Evolutionary conservation across 1,140 invertebrate genomes (phyloP).

Genomic region (Augochlora pura): DNA sequence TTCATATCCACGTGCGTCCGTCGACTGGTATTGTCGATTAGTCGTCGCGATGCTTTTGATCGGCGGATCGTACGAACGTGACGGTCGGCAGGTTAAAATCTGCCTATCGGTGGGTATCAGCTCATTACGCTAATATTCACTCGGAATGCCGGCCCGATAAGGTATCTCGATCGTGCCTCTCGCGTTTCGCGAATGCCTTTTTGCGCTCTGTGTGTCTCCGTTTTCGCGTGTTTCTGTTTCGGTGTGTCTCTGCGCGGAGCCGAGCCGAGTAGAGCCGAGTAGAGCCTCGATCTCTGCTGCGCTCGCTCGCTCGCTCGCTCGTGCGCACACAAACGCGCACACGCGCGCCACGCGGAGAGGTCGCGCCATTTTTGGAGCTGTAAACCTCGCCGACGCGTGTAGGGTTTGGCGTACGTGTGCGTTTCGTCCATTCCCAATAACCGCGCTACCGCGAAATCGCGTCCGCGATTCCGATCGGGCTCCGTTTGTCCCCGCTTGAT

Average conservation of each 20-base stretch:
- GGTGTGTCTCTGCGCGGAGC: too few relatives aligned
- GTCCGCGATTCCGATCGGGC: conserved; percentile 26
- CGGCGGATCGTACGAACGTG: conserved; percentile 60
- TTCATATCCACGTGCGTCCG: conserved; percentile 19
- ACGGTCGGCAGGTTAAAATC: conserved; percentile 66
- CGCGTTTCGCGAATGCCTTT: conserved; percentile 60
- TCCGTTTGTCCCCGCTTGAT: neutral
- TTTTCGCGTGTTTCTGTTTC: too few relatives aligned
- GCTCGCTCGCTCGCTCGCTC: neutral
- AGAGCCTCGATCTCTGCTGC: neutral
- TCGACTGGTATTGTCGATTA: conserved; percentile 28
- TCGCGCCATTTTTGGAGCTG: conserved; percentile 47
- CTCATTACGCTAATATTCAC: conserved; percentile 76
- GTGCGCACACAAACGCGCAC: neutral
- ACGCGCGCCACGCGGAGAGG: neutral
- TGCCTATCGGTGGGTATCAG: conserved; percentile 71
- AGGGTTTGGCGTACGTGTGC: too few relatives aligned
- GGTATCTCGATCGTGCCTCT: conserved; percentile 72
- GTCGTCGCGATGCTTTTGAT: conserved; percentile 58
- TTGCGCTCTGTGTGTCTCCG: conserved; percentile 39
- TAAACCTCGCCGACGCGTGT: neutral
- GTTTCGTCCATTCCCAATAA: too few relatives aligned
- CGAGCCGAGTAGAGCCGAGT: too few relatives aligned
- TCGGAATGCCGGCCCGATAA: conserved; percentile 71
- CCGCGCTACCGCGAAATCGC: conserved; percentile 24